Base-by-base conservation (phyloP, 2,888 invertebrate genomes). In the Ernsta delagoae region DNA sequence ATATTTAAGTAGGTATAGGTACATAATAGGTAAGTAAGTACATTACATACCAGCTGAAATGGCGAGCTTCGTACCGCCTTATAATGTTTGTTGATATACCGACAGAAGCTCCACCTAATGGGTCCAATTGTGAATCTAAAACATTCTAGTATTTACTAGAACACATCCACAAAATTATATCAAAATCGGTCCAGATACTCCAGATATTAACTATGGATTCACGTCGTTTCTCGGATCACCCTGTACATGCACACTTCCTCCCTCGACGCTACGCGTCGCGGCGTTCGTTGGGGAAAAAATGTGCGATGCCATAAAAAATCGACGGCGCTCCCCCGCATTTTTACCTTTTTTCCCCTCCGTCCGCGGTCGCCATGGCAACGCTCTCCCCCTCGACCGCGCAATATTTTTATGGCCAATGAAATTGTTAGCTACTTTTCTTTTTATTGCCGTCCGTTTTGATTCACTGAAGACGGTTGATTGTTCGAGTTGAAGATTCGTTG, bases 241-340 rank as follows among this genome's bases (percentile, higher is more conserved):
- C 88, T 86, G 82, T 90, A 84, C 54, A 36, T 39, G 7, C 16
- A 56, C 71, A 77, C 83, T 75, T 73, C 76, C 71, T 71, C 78
- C 78, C 73, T 73, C 64, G 74, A 75, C 78, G 76, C 75, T 76
- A 74, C 77, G 78, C 88, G 87, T 86, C 86, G 85, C 85, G 85
- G 85, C 87, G 87, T 86, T 80, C 87, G 87, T 86, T 80, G 77
- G 80, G 88, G 91, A 92, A 93, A 93, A 93, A 92, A 93, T 92
- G 88, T 92, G 91, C 91, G 89, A 90, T 92, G 91, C 91, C 89
- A 90, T 92, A 93, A 93, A 93, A 93, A 93, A 93, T 93, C 92
- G 89, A 85, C 92, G 92, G 85, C 88, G 85, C 86, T 88, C 88
- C 85, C 88, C 86, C 90, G 85, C 87, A 91, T 92, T 93, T 92